phyloP scores from a whole-genome alignment of 2,797 vertebrate species.

The Chlorospingus flavigularis region DNA sequence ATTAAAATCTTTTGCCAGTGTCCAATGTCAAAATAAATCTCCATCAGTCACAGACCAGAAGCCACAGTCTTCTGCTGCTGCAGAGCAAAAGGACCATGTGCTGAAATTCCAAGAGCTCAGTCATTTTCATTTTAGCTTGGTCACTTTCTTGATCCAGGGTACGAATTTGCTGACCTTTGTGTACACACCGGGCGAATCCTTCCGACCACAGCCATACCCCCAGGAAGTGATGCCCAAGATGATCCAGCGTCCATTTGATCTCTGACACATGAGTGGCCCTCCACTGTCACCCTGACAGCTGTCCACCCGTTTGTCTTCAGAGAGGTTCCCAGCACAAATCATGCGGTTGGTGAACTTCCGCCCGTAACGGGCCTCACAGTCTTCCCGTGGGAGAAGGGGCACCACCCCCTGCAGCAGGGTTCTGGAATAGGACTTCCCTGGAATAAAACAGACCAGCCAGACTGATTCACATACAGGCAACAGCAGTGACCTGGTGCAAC shows the following conservation, averaged over 20 bases:
- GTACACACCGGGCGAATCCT: constrained; percentile 86
- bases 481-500: neutral
- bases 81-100: neutral
- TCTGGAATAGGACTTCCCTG: constrained; percentile 86
- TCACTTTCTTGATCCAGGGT: constrained; percentile 84
- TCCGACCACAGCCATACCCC: constrained; percentile 86
- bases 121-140: constrained; percentile 59
- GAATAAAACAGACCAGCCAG: constrained; percentile 20
- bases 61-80: neutral
- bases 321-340: constrained; percentile 88
- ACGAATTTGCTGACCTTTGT: constrained; percentile 86
- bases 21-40: neutral
- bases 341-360: constrained; percentile 85
- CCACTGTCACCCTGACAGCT: constrained; percentile 90
- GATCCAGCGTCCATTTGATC: constrained; percentile 80
- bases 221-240: constrained; percentile 88
- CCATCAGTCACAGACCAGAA: neutral
- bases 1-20: neutral
- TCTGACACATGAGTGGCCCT: constrained; percentile 86
- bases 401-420: constrained; percentile 85
- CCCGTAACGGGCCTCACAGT: constrained; percentile 80
- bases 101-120: neutral
- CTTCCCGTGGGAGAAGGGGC: constrained; percentile 80
- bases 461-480: neutral
- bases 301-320: constrained; percentile 82